Base-by-base conservation (phyloP, 1,140 invertebrate species). In the Mylabris phalerata region DNA sequence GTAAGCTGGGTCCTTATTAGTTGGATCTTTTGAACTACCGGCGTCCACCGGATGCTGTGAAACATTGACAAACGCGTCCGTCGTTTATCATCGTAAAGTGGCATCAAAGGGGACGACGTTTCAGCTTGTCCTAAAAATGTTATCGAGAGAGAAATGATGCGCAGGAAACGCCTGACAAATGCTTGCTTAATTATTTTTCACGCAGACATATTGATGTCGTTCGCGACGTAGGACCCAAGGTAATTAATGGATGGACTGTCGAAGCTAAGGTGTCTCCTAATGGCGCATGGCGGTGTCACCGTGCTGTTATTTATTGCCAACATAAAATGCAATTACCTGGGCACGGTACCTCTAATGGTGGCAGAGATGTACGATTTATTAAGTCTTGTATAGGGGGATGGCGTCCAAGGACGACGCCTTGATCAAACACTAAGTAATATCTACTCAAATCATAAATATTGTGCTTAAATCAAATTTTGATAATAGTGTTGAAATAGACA, bases 101-200 rank as follows among this genome's bases (percentile, higher is more conserved):
- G 64, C 63, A 68, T 68, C 67, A 68, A 68, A 68, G 67, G 60
- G 59, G 61, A 55, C 59, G 56, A 61, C 61, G 57, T 58, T 55
- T 57, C 54, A 59, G 46, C 57, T 50, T 57, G 58, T 67, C 62
- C 60, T 65, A 67, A 65, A 67, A 65, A 65, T 65, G 63, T 64
- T 64, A 67, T 64, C 62, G 62, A 55, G 57, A 61, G 57, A 61
- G 62, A 64, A 60, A 58, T 61, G 60, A 63, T 59, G 60, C 59
- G 58, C 67, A 69, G 67, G 67, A 69, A 69, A 51, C 62, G 59
- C 45, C 55, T 67, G 65, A 69, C 68, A 69, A 70, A 69, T 67
- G 57, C 61, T 61, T 55, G 65, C 67, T 67, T 71, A 71, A 71
- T 71, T 69, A 71, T 71, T 69, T 71, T 69, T 63, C 64, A 63